Percentiles rank a stretch among this genome's conserved stretches.
These are phyloP conservation scores for Terebella lapidaria DNA, from an alignment of 2,888 invertebrate species.

Conservation along the genomic window DNA sequence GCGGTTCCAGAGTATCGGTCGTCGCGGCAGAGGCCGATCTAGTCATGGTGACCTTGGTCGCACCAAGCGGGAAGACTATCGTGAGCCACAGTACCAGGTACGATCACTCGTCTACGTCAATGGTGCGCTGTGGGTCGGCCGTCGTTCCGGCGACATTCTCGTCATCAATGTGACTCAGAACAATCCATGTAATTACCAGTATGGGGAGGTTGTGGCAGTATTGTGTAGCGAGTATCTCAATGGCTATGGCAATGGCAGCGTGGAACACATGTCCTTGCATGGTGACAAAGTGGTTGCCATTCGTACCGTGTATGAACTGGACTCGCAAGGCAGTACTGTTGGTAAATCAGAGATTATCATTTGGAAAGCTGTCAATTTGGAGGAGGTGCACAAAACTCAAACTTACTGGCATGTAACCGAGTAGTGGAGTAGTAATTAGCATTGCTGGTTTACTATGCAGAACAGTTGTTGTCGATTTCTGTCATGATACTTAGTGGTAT, in stretches of 20 bases:
- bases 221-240: background rate
- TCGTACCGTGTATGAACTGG: background rate
- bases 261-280: background rate
- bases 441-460: too few relatives aligned
- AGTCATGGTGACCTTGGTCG: background rate
- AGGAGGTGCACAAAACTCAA: background rate
- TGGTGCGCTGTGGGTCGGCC: constrained; percentile 35
- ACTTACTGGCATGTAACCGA: too few relatives aligned
- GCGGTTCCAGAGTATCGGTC: too few relatives aligned
- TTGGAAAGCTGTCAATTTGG: background rate
- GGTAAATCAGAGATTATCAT: background rate
- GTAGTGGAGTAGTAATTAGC: too few relatives aligned
- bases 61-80: background rate
- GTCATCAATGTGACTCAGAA: constrained; percentile 25
- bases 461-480: too few relatives aligned
- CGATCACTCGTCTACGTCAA: constrained; percentile 17
- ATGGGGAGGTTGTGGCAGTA: constrained; percentile 15
- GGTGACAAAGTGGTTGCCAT: background rate
- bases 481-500: too few relatives aligned
- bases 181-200: constrained; percentile 9
- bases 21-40: background rate
- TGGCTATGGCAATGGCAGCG: background rate
- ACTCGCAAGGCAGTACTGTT: too few relatives aligned
- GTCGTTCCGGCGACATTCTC: constrained; percentile 32
- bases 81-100: background rate